Percentiles rank a stretch among this genome's conserved stretches.
These are phyloP conservation scores for Acrocephalus kingi DNA, from an alignment of 2,113 vertebrate genomes.

Conservation along the genomic window DNA sequence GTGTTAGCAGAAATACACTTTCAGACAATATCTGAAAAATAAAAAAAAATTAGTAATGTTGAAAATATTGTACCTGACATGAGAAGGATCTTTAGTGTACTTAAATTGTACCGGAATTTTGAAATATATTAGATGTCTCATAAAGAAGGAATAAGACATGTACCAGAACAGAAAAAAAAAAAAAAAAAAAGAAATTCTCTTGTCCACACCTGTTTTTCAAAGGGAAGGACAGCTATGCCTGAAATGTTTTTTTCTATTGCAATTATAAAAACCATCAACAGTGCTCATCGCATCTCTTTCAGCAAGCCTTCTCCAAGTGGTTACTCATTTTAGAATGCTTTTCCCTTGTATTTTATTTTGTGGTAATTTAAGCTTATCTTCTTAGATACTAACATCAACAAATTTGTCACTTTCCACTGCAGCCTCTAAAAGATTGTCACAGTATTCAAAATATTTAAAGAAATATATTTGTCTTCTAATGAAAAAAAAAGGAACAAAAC, in stretches of 20 bases:
- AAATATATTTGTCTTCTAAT: background rate
- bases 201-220: background rate
- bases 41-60: background rate
- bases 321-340: background rate
- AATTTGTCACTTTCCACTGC: background rate
- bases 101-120: background rate
- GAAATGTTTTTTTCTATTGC: background rate
- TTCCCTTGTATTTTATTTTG: background rate
- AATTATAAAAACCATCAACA: background rate
- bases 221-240: background rate
- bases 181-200: background rate
- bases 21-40: background rate
- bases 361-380: background rate
- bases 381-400: background rate
- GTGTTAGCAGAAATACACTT: background rate
- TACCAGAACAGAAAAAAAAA: background rate
- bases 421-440: background rate
- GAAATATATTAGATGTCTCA: background rate
- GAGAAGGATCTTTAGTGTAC: background rate
- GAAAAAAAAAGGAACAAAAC: background rate
- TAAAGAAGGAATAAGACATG: background rate
- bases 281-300: background rate
- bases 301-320: background rate
- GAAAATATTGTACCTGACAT: background rate
- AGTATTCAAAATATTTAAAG: background rate